A percentile compares a stretch with the other conserved stretches of the same genome.
Conservation (phyloP, 2,888 invertebrate genomes). For the Nebria salina region DNA sequence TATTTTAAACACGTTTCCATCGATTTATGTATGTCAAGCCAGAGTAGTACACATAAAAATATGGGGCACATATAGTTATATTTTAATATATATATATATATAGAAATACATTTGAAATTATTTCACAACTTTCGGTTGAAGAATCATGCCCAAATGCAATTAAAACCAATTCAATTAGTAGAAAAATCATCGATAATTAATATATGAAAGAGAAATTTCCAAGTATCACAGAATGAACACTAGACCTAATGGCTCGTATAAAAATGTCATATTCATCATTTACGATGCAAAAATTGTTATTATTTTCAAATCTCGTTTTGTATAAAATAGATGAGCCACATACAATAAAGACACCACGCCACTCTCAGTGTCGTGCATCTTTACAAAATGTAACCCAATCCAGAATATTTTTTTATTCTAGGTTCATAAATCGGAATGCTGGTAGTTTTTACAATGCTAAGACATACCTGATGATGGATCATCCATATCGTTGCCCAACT, state of each 20-base stretch:
- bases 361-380: neutral
- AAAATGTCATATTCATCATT: constrained; percentile 54
- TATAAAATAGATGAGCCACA: constrained; percentile 43
- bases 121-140: neutral
- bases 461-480: constrained; percentile 65
- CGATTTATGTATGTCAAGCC: constrained; percentile 36
- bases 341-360: neutral
- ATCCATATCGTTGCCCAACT: constrained; percentile 58
- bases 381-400: too few species aligned
- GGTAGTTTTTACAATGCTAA: constrained; percentile 56
- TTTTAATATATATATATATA: constrained; percentile 2
- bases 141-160: neutral
- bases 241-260: constrained; percentile 64
- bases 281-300: constrained; percentile 41
- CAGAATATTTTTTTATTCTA: neutral
- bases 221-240: constrained; percentile 65
- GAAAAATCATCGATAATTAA: constrained; percentile 46
- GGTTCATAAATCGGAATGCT: constrained; percentile 36
- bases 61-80: constrained; percentile 27
- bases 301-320: constrained; percentile 28
- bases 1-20: constrained; percentile 4
- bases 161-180: neutral
- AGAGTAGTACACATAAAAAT: constrained; percentile 37
- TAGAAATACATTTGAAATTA: constrained; percentile 6
- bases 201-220: constrained; percentile 60